Evolutionary conservation across 2,797 vertebrate species (phyloP), one percentile per base, ranked within the genome.

Genomic region (Parauchenoglanis punctatus): DNA sequence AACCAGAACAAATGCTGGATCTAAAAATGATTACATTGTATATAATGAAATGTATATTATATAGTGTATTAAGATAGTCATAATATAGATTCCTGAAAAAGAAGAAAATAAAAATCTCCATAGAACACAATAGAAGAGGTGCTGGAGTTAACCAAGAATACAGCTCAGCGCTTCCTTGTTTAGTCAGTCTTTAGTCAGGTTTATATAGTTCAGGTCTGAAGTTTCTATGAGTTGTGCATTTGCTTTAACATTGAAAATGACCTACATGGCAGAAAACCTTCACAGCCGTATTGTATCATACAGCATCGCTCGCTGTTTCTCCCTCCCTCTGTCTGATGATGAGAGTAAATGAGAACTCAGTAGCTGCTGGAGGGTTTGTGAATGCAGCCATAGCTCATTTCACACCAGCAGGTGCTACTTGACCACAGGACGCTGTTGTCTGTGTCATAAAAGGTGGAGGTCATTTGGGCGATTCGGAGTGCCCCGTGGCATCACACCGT

Each of bases 381-480:
- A 86, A 65, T 67, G 72, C 83, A 78, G 85, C 91, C 63, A 87
- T 91, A 89, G 89, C 90, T 92, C 89, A 92, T 93, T 94, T 90
- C 91, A 85, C 88, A 89, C 87, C 86, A 91, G 88, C 82, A 91
- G 85, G 40, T 81, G 91, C 87, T 90, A 82, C 89, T 90, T 92
- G 88, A 89, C 92, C 91, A 85, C 86, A 3, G 83, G 88, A 88
- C 59, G 49, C 88, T 88, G 89, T 87, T 87, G 88, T 89, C 83
- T 73, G 28, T 90, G 89, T 86, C 90, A 90, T 90, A 89, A 84
- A 91, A 91, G 83, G 87, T 88, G n/a, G 89, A 93, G 91, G 92
- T 92, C 87, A 89, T 90, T 91, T 85, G 28, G 85, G 83, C 83
- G 80, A 87, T 92, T 92, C 86, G 15, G 85, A 86, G 90, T 85